Evolutionary conservation across 2,888 invertebrate species (phyloP).

Genomic region (Mallateleia sp.): DNA sequence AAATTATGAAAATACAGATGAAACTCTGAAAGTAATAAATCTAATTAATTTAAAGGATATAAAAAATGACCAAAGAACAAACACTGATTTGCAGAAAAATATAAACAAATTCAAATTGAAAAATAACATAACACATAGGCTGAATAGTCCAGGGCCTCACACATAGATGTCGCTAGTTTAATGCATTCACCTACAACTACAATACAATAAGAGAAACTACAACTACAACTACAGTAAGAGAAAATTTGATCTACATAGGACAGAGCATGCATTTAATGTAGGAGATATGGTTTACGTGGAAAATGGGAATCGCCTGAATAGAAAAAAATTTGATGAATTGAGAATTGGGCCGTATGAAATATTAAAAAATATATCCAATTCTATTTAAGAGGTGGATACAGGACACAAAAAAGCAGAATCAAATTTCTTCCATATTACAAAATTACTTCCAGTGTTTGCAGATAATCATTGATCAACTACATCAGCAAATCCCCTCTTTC

Average conservation of each 20-base stretch:
- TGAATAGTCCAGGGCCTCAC: no score
- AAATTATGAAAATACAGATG: conserved; percentile 8
- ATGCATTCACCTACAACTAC: no score
- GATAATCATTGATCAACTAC: neutral
- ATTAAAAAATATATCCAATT: conserved; percentile 79
- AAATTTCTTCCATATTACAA: conserved; percentile 65
- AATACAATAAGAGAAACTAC: no score
- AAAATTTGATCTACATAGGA: conserved; percentile 81
- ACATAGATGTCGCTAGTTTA: no score
- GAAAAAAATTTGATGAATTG: conserved; percentile 83
- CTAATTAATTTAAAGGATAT: neutral
- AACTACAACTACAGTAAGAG: conserved; percentile 83
- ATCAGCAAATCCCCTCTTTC: no score
- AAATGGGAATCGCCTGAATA: conserved; percentile 84
- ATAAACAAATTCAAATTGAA: conserved; percentile 10
- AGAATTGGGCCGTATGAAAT: conserved; percentile 81
- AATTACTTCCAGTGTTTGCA: conserved; percentile 79
- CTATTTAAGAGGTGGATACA: conserved; percentile 77
- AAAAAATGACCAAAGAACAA: neutral
- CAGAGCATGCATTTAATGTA: conserved; percentile 80
- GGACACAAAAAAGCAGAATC: conserved; percentile 65
- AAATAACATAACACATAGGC: no score
- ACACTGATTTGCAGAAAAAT: neutral
- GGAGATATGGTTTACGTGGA: conserved; percentile 84
- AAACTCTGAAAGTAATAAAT: conserved; percentile 3